Evolutionary conservation across 2,113 vertebrate species (phyloP), one percentile per base, ranked within the genome.

Genomic region (Panthera leo): DNA sequence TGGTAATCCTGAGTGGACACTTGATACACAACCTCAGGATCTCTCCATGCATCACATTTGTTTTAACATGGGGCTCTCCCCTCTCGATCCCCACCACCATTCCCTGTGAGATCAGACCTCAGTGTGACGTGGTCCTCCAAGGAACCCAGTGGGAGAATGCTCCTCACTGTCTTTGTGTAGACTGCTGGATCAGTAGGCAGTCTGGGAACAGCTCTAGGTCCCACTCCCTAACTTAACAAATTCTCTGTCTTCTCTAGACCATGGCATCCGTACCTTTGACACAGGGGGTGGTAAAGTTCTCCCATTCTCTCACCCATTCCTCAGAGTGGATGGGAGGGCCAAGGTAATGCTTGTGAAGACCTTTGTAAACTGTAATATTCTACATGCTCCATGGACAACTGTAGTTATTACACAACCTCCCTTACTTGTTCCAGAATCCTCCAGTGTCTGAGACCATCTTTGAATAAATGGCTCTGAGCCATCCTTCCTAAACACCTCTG

Each of bases 341-440:
- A 48, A 58, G 48, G 39, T 15, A 7, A 70, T 10, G 31, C 5
- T 6, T 65, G 5, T n/a, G 42, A 92, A 90, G 25, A 29, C 25
- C 25, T 86, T 39, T 61, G 1, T 79, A 67, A 78, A 36, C 63
- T 34, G 1, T 7, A 8, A 36, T 9, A 1, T 10, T 31, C 55
- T 67, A 15, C 0, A 1, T 61, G 45, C 15, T 55, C 48, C n/a
- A 51, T 1, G 21, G 7, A 10, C n/a, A 1, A 10, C 39, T 34
- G 7, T 15, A 39, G 31, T 36, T 53, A 18, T 19, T 39, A 39
- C 3, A 31, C 3, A 15, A 67, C 15, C 7, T 67, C 45, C 39
- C 31, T 25, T 15, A 3, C 36, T 48, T 92, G 0, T 76, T 68
- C 61, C 65, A 14, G 39, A 11, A 86, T 5, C 3, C 5, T 36